Evolutionary conservation across 2,797 vertebrate species (phyloP).

Genomic region (Ptychobarbus kaznakovi): DNA sequence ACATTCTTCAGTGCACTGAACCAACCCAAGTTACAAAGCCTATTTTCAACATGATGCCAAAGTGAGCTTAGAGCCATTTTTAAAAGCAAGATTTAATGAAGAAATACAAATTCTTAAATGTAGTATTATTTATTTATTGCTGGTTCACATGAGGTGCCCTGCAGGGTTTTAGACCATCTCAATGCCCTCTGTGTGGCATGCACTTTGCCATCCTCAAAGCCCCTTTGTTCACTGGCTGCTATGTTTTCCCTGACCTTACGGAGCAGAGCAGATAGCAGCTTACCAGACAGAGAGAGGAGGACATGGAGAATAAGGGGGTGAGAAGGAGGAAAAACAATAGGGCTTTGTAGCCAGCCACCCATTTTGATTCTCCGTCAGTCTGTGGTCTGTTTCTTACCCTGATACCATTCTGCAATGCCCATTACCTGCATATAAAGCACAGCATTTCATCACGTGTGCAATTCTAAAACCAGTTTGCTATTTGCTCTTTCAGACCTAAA

Average conservation of each 20-base stretch:
- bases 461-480: background rate
- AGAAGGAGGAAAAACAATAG: constrained; percentile 70
- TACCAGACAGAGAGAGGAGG: constrained; percentile 44
- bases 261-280: constrained; percentile 58
- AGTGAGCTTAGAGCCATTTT: background rate
- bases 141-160: constrained; percentile 13
- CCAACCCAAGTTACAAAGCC: constrained; percentile 27
- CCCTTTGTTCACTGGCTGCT: constrained; percentile 70
- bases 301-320: constrained; percentile 46
- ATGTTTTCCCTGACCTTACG: constrained; percentile 70
- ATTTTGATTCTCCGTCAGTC: constrained; percentile 67
- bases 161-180: constrained; percentile 10
- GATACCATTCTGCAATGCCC: constrained; percentile 1
- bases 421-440: constrained; percentile 16
- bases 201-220: constrained; percentile 69
- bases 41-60: background rate
- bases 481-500: constrained; percentile 7
- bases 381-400: constrained; percentile 13
- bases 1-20: constrained; percentile 47
- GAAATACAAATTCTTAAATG: background rate
- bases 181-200: constrained; percentile 52
- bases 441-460: background rate
- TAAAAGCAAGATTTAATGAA: background rate
- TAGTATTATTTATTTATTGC: background rate
- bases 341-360: constrained; percentile 73